Base-by-base conservation (phyloP, 2,113 vertebrate genomes). In the Lota lota region DNA sequence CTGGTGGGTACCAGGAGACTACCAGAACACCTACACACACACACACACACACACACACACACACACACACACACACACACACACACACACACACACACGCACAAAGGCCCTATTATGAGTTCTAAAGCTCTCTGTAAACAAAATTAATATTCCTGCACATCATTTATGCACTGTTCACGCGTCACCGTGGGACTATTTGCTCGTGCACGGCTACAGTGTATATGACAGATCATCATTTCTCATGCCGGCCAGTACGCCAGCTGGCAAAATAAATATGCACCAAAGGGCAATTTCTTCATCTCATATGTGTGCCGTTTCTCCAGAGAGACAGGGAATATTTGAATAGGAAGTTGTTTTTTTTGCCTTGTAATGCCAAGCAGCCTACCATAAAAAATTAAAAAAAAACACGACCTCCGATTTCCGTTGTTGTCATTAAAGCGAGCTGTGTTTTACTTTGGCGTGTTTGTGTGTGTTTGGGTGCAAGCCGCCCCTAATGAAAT, bases 1-100 rank as follows among this genome's bases (percentile, higher is more conserved):
- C 94, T 0, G 94, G 94, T 17, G 95, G 95, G 79, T 95, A 95
- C 95, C 95, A 97, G 70, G 94, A 95, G 77, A 97, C 76, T 19
- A 95, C 93, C 74, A 96, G 88, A 62, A 96, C 95, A 10, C 95
- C 95, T 96, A 72, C 14, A 74, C 64, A 74, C 2, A 33, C 12
- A 73, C 4, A 22, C 67, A 68, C 19, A 61, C 58, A 60, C 21
- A 14, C 20, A 22, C 19, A 54, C 36, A 5, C 36, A 40, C 36
- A 40, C 36, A 40, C 3, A 10, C 40, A 47, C 40, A 47, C 40
- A 47, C 40, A 10, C 40, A 10, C 40, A 47, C 40, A 47, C 40
- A 40, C 36, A 10, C 36, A 47, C 40, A 47, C 40, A 47, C 40
- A 47, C 40, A 47, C 40, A 47, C 40, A 47, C 40, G 7, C 28